These are phyloP conservation scores for Nothocercus julius DNA, from an alignment of 2,113 vertebrate genomes.

Conservation along the genomic window DNA sequence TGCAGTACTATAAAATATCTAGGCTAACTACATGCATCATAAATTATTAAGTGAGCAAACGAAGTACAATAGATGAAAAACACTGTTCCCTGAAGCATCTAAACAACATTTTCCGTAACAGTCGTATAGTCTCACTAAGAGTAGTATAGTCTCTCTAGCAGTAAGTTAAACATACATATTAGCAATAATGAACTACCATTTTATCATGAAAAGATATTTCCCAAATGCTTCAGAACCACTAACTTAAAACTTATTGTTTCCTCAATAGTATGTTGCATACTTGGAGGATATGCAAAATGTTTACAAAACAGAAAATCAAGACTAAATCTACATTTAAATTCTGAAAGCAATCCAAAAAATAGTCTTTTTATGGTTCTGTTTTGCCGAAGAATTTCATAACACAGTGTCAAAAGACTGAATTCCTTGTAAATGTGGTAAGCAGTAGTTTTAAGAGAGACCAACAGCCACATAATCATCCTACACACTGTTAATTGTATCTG, in stretches of 20 bases:
- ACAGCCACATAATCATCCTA: constrained; percentile 75
- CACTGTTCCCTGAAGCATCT: background rate
- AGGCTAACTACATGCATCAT: background rate
- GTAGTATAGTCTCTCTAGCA: background rate
- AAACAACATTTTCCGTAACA: background rate
- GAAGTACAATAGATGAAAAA: background rate
- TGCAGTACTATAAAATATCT: background rate
- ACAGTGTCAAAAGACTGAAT: constrained; percentile 59
- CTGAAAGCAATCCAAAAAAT: background rate
- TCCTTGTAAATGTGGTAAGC: constrained; percentile 58
- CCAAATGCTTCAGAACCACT: background rate
- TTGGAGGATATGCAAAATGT: background rate
- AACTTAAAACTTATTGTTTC: background rate
- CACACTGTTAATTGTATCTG: constrained; percentile 73
- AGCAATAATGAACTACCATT: background rate
- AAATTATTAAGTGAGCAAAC: background rate
- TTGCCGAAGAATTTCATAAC: constrained; percentile 34
- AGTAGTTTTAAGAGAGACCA: constrained; percentile 57
- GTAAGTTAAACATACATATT: background rate
- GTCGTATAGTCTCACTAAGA: background rate
- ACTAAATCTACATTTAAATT: background rate
- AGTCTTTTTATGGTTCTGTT: constrained; percentile 56
- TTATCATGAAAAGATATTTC: background rate
- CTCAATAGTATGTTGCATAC: background rate
- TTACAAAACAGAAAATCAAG: background rate